Conservation (phyloP, 2,888 invertebrate genomes). For the Mesoligia furuncula region DNA sequence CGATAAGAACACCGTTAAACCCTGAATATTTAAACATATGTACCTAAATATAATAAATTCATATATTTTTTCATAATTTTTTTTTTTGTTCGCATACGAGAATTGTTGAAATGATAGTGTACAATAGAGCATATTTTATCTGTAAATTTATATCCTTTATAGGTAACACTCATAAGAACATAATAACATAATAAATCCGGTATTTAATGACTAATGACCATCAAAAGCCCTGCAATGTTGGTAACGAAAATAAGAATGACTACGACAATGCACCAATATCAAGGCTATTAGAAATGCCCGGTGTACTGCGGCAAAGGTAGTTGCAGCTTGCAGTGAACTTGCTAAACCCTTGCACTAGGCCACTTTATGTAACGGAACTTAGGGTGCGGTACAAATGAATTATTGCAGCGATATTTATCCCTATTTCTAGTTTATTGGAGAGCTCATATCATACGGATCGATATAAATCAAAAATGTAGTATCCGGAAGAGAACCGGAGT, state of each 20-base stretch:
- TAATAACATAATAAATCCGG: background rate
- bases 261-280: background rate
- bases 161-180: background rate
- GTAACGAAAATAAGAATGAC: background rate
- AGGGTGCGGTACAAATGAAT: constrained; percentile 27
- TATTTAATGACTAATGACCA: background rate
- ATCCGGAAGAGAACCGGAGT: background rate
- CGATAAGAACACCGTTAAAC: background rate
- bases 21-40: background rate
- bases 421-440: background rate
- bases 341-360: constrained; percentile 45
- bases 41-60: no score
- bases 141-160: background rate
- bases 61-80: no score
- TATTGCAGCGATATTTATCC: constrained; percentile 23
- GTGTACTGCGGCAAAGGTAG: constrained; percentile 12
- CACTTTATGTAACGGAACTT: constrained; percentile 57
- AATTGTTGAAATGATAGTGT: background rate
- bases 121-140: background rate
- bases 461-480: background rate
- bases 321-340: constrained; percentile 42
- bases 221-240: background rate
- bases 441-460: background rate
- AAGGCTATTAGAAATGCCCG: constrained; percentile 24
- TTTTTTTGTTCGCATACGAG: background rate